Base-by-base conservation (phyloP, 2,797 vertebrate species). In the Eidolon dupreanum region DNA sequence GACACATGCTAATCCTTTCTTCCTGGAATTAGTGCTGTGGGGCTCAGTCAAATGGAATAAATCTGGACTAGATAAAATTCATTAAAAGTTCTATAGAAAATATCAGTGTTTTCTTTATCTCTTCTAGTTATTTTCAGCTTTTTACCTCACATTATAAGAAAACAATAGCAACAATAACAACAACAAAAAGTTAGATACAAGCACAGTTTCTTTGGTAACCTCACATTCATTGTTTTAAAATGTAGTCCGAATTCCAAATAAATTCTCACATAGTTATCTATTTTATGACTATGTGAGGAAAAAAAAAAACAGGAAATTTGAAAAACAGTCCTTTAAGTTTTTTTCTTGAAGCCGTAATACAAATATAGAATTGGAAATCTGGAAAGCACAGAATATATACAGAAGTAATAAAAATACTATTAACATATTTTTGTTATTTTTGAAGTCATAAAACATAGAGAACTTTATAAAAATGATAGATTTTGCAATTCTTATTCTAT, bases 211-310 rank as follows among this genome's bases (percentile, higher is more conserved):
- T 93, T 82, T 71, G 22, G 41, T 90, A 66, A 89, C 20, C 68
- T 93, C 33, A 93, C 7, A 79, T 53, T 77, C 61, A 81, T 33
- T 82, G 33, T 53, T 82, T 85, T 36, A 68, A 96, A 94, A 77
- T 33, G 20, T n/a, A 65, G 24, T 70, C 20, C 46, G 70, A 88
- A 73, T 70, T 86, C 28, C 68, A 87, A 83, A 51, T 87, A 87
- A 86, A 88, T 46, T 61, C 12, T 88, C 57, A 66, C 24, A n/a
- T 36, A 66, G 28, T 41, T 19, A 63, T 74, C 10, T 31, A 70
- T 83, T 79, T 78, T 91, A 36, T 86, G 70, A 46, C 10, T 73
- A 22, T 10, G 51, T 33, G 38, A 5, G 11, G 43, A 85, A 81
- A 22, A 75, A 26, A 26, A 55, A 55, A 5, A 7, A 41, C 16